Evolutionary conservation across 1,140 invertebrate species (phyloP), one percentile per base, ranked within the genome.

Genomic region (Coptotermes formosanus): DNA sequence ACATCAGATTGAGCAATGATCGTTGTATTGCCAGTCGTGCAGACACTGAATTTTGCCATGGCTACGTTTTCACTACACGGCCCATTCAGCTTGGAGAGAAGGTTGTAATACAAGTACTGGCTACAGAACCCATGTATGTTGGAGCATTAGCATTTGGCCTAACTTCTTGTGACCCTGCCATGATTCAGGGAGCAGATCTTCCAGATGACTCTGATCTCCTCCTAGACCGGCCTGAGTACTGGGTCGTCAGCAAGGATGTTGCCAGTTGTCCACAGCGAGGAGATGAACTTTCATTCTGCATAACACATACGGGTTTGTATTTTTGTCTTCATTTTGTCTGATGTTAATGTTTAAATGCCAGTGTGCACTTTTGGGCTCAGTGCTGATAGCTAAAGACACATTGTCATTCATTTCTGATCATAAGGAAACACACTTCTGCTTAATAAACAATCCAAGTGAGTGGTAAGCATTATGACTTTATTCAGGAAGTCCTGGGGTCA

Each of bases 181-280:
- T 92, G 16, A 89, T 99, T 16, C 92, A 94, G 64, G 91, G 93
- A 0, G 92, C 92, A 23, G 96, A 97, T 88, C 91, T 99, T 16
- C 98, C 98, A 0, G 97, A 98, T 88, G 98, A 99, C 91, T 96
- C 97, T 0, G 97, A 99, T 89, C 93, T 96, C 44, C 91, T 99
- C 0, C 90, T 99, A 6, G 98, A 99, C 90, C 92, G 98, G n/a
- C 96, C 96, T 0, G 98, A 99, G 89, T 99, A 99, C 90, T 99
- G 98, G 98, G 97, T 99, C 3, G 97, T 99, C 0, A 96, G 96
- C 88, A 96, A 98, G 88, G 97, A 99, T 90, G 97, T 99, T 4
- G 97, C 96, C 0, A 94, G 95, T 48, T 95, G 93, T 64, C 94
- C 97, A 0, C 93, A 96, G 87, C 93, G 95, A 44, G 97, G 97